Evolutionary conservation across 2,888 invertebrate genomes (phyloP).

Genomic region (Drosophila demipolita): DNA sequence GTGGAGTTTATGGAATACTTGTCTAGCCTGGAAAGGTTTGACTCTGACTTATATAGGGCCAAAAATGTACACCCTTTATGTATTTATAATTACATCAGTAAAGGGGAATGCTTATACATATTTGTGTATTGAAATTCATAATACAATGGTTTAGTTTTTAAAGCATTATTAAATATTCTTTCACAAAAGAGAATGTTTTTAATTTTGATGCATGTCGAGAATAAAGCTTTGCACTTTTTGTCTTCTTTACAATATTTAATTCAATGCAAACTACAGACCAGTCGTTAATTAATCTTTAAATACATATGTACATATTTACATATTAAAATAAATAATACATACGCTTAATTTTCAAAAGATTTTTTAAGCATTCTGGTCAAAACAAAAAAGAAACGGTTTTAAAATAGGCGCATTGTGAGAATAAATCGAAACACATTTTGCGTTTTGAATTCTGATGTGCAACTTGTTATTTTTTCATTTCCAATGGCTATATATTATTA

Average conservation of each 20-base stretch:
- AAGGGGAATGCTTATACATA: not conserved
- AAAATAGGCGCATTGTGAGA: slow-evolving; percentile 1
- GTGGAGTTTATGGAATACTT: not conserved
- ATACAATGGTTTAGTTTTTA: not conserved
- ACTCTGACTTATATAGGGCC: slow-evolving; percentile 38
- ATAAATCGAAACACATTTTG: slow-evolving; percentile 31
- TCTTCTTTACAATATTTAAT: not conserved
- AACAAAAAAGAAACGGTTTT: not conserved
- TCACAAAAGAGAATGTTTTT: not conserved
- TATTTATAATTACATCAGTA: not conserved
- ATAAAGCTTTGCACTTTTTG: slow-evolving; percentile 41
- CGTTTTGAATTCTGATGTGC: slow-evolving; percentile 15
- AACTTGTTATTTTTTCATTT: not conserved
- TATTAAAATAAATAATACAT: not conserved
- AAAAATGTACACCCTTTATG: not conserved
- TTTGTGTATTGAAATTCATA: not conserved
- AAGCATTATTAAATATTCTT: not conserved
- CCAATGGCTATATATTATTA: not conserved
- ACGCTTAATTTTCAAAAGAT: not conserved
- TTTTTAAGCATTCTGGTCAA: not conserved
- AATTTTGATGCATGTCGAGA: slow-evolving; percentile 1
- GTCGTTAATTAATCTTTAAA: too few relatives aligned
- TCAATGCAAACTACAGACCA: too few relatives aligned
- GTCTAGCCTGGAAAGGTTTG: not conserved
- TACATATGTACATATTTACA: not conserved